A percentile compares a stretch with the other conserved stretches of the same genome.
phyloP scores from a whole-genome alignment of 1,140 invertebrate species.

The Belonocnema kinseyi region DNA sequence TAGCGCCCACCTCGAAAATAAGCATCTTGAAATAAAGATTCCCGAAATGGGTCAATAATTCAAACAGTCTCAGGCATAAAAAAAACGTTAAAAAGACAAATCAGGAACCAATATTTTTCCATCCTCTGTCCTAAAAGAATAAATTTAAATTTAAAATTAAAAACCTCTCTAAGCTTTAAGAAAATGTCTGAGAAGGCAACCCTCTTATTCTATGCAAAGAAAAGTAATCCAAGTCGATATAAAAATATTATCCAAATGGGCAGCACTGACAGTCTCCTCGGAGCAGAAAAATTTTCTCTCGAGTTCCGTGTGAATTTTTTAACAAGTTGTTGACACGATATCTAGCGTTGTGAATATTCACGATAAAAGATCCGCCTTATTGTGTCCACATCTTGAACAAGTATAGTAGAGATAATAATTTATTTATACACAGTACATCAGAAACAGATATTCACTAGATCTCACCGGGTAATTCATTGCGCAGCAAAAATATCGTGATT shows the following conservation, averaged over 20 bases:
- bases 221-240: slow-evolving; percentile 38
- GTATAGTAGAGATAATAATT: slow-evolving; percentile 28
- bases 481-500: slow-evolving; percentile 50
- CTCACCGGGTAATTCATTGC: slow-evolving; percentile 45
- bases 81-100: too few relatives aligned
- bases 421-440: slow-evolving; percentile 44
- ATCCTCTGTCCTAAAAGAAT: too few relatives aligned
- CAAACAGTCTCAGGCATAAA: too few relatives aligned
- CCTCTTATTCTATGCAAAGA: slow-evolving; percentile 17
- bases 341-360: slow-evolving; percentile 5
- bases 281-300: slow-evolving; percentile 41
- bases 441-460: slow-evolving; percentile 47
- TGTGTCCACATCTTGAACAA: slow-evolving; percentile 32
- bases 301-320: slow-evolving; percentile 8
- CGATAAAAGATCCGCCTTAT: slow-evolving; percentile 38
- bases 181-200: not conserved
- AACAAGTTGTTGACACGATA: slow-evolving; percentile 30
- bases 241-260: slow-evolving; percentile 47
- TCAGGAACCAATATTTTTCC: too few relatives aligned
- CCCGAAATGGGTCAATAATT: too few relatives aligned
- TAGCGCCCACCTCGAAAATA: too few relatives aligned
- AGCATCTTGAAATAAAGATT: too few relatives aligned
- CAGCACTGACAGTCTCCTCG: slow-evolving; percentile 37
- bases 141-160: too few relatives aligned
- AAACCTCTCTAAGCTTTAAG: not conserved